phyloP scores from a whole-genome alignment of 2,797 vertebrate genomes.

The Pteropus rufus region DNA sequence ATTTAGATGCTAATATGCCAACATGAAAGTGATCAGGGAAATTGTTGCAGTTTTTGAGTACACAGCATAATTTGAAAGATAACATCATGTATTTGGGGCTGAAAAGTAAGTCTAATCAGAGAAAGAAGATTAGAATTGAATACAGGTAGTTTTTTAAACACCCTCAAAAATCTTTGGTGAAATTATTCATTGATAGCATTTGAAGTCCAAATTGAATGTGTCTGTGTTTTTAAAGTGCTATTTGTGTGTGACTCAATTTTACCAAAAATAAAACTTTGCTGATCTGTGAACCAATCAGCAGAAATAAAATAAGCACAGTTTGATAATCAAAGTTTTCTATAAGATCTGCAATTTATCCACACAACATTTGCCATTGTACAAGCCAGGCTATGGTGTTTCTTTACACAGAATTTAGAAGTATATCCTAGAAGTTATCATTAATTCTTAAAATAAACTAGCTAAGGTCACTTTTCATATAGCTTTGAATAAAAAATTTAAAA shows the following conservation, averaged over 20 bases:
- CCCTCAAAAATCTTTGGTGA: not conserved
- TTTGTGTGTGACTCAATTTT: not conserved
- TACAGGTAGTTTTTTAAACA: not conserved
- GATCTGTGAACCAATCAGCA: not conserved
- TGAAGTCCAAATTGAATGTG: not conserved
- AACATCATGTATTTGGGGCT: not conserved
- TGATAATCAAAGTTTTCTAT: not conserved
- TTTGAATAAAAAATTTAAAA: not conserved
- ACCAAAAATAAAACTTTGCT: not conserved
- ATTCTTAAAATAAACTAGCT: not conserved
- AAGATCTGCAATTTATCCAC: not conserved
- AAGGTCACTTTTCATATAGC: not conserved
- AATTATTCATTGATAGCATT: not conserved
- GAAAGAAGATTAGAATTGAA: constrained; percentile 28
- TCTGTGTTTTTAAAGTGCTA: not conserved
- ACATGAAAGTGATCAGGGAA: constrained; percentile 34
- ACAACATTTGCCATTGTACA: not conserved
- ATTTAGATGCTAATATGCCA: constrained; percentile 45
- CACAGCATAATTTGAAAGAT: constrained; percentile 6
- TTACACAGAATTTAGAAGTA: not conserved
- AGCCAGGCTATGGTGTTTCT: not conserved
- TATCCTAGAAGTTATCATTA: not conserved
- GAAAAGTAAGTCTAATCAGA: constrained; percentile 24
- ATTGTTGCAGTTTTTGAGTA: constrained; percentile 16
- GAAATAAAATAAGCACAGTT: not conserved